Base-by-base conservation (phyloP, 2,888 invertebrate species). In the Elysia crispata region DNA sequence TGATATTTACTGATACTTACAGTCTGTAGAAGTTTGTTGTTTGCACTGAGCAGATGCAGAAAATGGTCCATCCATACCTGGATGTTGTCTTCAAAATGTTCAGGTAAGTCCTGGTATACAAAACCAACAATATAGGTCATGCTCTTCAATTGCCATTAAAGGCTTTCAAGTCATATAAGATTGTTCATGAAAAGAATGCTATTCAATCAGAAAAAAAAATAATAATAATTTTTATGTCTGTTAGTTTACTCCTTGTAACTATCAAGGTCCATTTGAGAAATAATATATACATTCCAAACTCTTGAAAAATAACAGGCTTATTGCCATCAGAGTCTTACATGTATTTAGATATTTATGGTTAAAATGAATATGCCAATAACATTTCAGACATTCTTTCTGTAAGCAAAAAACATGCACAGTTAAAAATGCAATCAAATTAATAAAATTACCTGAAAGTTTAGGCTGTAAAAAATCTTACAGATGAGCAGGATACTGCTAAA, bases 51-150 rank as follows among this genome's bases (percentile, higher is more conserved):
- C 50, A 99, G 93, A 49, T 94, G 94, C 75, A 97, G 95, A 87
- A 99, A 96, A 88, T 97, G 95, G 0, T 95, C 94, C 98, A 99
- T 99, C 99, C 99, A 99, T 0, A 94, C 94, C 30, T 94, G 94
- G 96, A 99, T 98, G 92, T 98, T 98, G 91, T 99, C 99, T 92
- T 99, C 99, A 91, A 99, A 99, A 93, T 97, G 98, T 93, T 99
- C 99, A 0, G 99, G 99, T 86, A 99, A 93, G 92, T 99, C 99
- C 94, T 94, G 82, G 0, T 83, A 76, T 41, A 80, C 15, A n/a
- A 75, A 75, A 82, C 18, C 25, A 49, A 30, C 33, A 54, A 41
- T 41, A 41, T 41, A n/a, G n/a, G n/a, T n/a, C n/a, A n/a, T n/a
- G 41, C 5, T 41, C 41, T 41, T 41, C 41, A 41, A 41, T n/a